Conservation (phyloP, 2,888 invertebrate genomes). For the Lepidochrysops patricia region DNA sequence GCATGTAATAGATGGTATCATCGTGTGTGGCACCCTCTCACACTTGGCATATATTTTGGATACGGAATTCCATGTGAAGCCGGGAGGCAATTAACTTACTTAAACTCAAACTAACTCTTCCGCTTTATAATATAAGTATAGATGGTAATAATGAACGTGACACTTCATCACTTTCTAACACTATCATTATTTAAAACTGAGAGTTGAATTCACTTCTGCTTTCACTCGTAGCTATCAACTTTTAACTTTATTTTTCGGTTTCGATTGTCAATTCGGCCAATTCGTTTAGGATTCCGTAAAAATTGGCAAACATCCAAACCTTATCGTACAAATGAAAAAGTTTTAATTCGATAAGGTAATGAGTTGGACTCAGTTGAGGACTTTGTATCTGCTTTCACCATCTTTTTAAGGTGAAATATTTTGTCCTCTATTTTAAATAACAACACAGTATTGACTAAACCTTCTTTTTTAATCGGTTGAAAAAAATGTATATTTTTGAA, state of each 20-base stretch:
- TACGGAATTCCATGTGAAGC: too few relatives aligned
- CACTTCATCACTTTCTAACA: too few relatives aligned
- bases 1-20: too few relatives aligned
- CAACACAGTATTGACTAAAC: background rate
- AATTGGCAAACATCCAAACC: background rate
- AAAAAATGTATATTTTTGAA: too few relatives aligned
- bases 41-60: too few relatives aligned
- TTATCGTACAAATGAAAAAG: background rate
- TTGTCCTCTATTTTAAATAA: background rate
- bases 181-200: background rate
- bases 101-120: too few relatives aligned
- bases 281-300: background rate
- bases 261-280: background rate
- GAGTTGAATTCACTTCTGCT: background rate
- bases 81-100: too few relatives aligned
- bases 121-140: too few relatives aligned
- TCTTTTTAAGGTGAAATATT: background rate
- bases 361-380: background rate
- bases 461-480: too few relatives aligned
- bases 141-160: too few relatives aligned
- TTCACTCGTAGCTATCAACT: background rate
- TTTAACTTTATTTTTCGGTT: background rate
- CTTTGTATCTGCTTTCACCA: background rate
- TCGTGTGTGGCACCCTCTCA: too few relatives aligned
- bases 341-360: background rate